Evolutionary conservation across 37 sponge, comb jelly and placozoan species (phyloP).

Genomic region (Bolinopsis microptera): DNA sequence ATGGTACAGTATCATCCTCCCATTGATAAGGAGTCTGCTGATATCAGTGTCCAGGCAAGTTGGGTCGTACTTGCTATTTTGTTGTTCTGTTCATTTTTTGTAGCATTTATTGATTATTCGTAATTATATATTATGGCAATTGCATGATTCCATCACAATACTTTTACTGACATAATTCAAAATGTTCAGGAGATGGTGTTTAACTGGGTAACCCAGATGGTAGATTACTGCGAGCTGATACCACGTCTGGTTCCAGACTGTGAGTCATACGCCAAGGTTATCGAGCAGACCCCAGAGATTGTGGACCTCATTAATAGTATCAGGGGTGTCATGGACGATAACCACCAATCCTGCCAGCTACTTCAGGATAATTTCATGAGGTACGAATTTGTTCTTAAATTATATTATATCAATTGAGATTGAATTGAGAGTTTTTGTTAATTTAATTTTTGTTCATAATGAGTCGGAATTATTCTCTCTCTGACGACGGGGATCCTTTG

Average conservation of each 20-base stretch:
- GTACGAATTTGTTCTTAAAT: not conserved
- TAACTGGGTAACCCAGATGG: conserved; percentile 63
- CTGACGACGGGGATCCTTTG: too few relatives aligned
- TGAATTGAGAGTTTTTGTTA: too few relatives aligned
- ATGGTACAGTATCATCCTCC: conserved; percentile 57
- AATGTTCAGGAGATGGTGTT: conserved; percentile 59
- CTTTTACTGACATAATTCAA: not conserved
- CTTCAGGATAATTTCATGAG: conserved; percentile 57
- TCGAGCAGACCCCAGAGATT: not conserved
- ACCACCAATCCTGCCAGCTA: conserved; percentile 40
- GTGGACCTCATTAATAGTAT: not conserved
- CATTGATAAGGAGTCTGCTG: conserved; percentile 39
- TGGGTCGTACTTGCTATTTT: not conserved
- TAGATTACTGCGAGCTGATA: conserved; percentile 48
- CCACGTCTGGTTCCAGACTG: conserved; percentile 24
- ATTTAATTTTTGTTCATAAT: too few relatives aligned
- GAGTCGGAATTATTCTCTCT: too few relatives aligned
- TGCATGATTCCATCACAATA: not conserved
- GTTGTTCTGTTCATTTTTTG: too few relatives aligned
- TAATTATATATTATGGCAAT: too few relatives aligned
- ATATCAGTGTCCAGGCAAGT: conserved; percentile 45
- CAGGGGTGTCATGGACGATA: conserved; percentile 16
- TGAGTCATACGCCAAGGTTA: conserved; percentile 43
- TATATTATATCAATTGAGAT: too few relatives aligned
- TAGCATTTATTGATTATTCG: too few relatives aligned